Percentiles rank a stretch among this genome's conserved stretches.
phyloP scores from a whole-genome alignment of 2,797 vertebrate species.

The Podarcis siculus region DNA sequence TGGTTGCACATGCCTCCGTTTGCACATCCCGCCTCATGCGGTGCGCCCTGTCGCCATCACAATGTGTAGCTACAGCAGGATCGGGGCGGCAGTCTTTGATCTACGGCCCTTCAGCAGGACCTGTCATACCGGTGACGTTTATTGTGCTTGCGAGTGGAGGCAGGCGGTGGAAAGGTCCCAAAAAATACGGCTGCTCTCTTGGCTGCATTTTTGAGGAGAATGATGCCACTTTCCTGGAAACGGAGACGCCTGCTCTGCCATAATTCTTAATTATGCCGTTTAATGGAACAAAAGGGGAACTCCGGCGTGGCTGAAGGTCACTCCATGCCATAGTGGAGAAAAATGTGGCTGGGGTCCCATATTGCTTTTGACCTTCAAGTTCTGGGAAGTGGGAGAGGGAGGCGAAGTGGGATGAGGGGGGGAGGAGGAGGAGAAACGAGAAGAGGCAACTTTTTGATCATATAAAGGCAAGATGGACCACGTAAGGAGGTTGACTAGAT shows the following conservation, averaged over 20 bases:
- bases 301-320: slow-evolving; percentile 17
- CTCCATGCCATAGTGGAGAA: neutral
- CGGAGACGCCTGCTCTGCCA: slow-evolving; percentile 7
- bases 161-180: neutral
- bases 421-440: too few species aligned
- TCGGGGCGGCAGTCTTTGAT: neutral
- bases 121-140: neutral
- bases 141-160: neutral
- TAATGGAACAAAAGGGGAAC: slow-evolving; percentile 43
- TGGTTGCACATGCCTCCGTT: too few species aligned
- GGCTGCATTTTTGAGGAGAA: slow-evolving; percentile 18
- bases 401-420: neutral
- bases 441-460: neutral
- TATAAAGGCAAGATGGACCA: neutral
- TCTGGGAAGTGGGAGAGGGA: neutral
- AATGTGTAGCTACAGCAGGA: too few species aligned
- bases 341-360: slow-evolving; percentile 7
- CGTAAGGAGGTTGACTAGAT: neutral
- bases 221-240: slow-evolving; percentile 38
- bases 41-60: neutral
- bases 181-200: neutral
- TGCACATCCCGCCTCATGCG: neutral
- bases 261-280: slow-evolving; percentile 34
- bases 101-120: neutral
- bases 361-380: slow-evolving; percentile 16